Evolutionary conservation across 2,888 invertebrate genomes (phyloP).

Genomic region (Abrostola triplasia): DNA sequence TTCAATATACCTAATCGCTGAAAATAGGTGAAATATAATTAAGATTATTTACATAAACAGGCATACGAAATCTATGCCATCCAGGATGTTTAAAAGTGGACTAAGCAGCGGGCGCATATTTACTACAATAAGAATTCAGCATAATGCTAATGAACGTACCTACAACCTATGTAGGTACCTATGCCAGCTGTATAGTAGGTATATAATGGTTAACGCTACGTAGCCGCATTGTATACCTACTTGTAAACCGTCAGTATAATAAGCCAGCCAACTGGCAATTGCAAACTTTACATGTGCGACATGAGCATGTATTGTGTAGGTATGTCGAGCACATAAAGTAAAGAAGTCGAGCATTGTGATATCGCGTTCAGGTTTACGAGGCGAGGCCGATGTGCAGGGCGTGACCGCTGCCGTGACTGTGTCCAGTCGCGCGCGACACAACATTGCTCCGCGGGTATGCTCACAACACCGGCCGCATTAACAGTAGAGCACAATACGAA

Average conservation of each 20-base stretch:
- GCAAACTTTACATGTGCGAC: slow-evolving; percentile 38
- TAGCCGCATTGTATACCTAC: slow-evolving; percentile 9
- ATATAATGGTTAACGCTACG: neutral
- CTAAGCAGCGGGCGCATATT: too few relatives aligned
- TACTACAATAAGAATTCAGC: too few relatives aligned
- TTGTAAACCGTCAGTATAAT: slow-evolving; percentile 23
- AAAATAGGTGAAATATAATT: too few relatives aligned
- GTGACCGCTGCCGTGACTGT: slow-evolving; percentile 71
- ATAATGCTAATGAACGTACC: too few relatives aligned
- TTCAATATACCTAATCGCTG: too few relatives aligned
- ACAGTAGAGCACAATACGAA: slow-evolving; percentile 51
- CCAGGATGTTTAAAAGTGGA: too few relatives aligned
- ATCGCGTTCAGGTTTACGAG: slow-evolving; percentile 80
- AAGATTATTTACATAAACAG: too few relatives aligned
- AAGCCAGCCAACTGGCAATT: slow-evolving; percentile 19
- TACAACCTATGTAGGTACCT: too few relatives aligned
- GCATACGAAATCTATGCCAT: too few relatives aligned
- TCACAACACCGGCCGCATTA: slow-evolving; percentile 51
- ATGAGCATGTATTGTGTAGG: slow-evolving; percentile 39
- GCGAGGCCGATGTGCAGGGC: slow-evolving; percentile 80
- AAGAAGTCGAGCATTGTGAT: slow-evolving; percentile 74
- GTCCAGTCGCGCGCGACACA: slow-evolving; percentile 70
- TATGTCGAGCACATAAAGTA: slow-evolving; percentile 65
- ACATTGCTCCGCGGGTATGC: slow-evolving; percentile 65
- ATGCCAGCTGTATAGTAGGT: neutral